phyloP scores from a whole-genome alignment of 2,113 vertebrate species.

The Maccullochella peelii region DNA sequence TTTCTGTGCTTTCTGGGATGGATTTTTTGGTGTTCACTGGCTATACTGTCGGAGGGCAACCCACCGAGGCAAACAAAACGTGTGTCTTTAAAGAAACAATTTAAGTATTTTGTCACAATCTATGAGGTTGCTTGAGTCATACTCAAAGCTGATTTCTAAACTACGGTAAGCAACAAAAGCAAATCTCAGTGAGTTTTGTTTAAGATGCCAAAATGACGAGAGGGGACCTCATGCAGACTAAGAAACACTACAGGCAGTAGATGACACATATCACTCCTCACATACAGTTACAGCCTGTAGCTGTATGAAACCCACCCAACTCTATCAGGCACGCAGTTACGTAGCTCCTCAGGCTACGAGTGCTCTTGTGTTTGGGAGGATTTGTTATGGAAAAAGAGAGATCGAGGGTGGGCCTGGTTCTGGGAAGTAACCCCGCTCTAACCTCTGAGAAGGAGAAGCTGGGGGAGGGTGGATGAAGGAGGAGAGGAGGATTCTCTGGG shows the following conservation, averaged over 20 bases:
- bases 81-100: not conserved
- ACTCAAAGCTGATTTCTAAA: not conserved
- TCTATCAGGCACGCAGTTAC: not conserved
- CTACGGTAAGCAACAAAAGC: not conserved
- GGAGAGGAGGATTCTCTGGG: conserved; percentile 46
- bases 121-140: not conserved
- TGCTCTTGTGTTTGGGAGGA: conserved; percentile 44
- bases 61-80: not conserved
- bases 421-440: conserved; percentile 73
- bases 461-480: conserved; percentile 45
- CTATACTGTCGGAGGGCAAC: not conserved
- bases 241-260: not conserved
- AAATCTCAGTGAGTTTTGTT: not conserved
- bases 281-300: not conserved
- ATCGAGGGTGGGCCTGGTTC: conserved; percentile 66
- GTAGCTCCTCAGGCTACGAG: not conserved
- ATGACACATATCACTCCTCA: conserved; percentile 20
- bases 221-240: not conserved
- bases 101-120: not conserved
- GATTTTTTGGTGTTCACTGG: not conserved
- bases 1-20: not conserved
- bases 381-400: conserved; percentile 70
- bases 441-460: conserved; percentile 54
- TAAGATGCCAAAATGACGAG: not conserved
- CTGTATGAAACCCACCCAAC: not conserved